phyloP scores from a whole-genome alignment of 2,797 vertebrate species.

The Fringilla coelebs region DNA sequence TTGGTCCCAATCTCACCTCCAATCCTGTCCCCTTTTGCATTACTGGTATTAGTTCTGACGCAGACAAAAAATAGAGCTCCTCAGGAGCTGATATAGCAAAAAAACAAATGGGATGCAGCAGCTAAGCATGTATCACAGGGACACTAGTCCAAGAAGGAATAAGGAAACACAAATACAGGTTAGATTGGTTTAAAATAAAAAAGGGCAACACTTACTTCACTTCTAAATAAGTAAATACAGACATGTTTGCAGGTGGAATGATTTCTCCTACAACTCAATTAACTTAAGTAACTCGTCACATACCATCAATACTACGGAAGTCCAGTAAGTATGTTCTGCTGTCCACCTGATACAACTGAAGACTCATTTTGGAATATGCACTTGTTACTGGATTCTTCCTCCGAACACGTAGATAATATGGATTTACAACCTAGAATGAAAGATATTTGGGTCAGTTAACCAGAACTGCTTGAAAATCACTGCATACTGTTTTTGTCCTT shows the following conservation, averaged over 20 bases:
- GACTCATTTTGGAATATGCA: slow-evolving; percentile 96
- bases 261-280: not conserved
- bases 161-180: not conserved
- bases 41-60: not conserved
- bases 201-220: not conserved
- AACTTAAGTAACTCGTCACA: slow-evolving; percentile 13
- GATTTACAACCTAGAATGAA: slow-evolving; percentile 88
- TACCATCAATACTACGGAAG: slow-evolving; percentile 99
- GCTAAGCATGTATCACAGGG: not conserved
- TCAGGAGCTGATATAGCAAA: not conserved
- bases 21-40: not conserved
- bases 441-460: slow-evolving; percentile 18
- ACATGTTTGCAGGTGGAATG: not conserved
- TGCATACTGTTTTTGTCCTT: not conserved
- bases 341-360: slow-evolving; percentile 98
- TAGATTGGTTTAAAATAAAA: not conserved
- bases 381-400: slow-evolving; percentile 95
- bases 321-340: slow-evolving; percentile 97
- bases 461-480: not conserved
- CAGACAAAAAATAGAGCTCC: not conserved
- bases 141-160: not conserved
- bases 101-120: not conserved
- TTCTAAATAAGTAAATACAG: not conserved
- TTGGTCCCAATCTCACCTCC: not conserved
- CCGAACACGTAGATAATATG: slow-evolving; percentile 93